phyloP scores from a whole-genome alignment of 2,888 invertebrate genomes.

The Lasioglossum vierecki region DNA sequence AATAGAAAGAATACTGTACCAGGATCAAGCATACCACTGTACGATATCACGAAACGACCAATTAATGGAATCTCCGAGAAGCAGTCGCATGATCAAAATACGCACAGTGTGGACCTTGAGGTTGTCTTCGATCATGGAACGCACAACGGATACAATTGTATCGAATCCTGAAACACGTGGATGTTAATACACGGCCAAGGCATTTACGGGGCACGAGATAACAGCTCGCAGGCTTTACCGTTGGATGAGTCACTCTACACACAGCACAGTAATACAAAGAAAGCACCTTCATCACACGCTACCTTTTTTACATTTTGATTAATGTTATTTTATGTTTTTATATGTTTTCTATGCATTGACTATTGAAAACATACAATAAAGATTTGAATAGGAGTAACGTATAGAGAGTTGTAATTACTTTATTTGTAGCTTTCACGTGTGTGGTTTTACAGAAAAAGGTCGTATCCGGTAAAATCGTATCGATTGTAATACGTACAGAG shows the following conservation, averaged over 20 bases:
- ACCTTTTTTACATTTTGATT: not conserved
- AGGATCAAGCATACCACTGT: slow-evolving; percentile 67
- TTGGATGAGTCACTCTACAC: slow-evolving; percentile 5
- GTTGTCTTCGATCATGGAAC: slow-evolving; percentile 74
- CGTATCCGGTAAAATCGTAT: slow-evolving; percentile 77
- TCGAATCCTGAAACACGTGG: slow-evolving; percentile 73
- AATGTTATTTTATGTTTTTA: not conserved
- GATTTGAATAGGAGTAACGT: slow-evolving; percentile 29
- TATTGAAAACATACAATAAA: slow-evolving; percentile 54
- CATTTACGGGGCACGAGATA: slow-evolving; percentile 55
- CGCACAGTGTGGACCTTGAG: slow-evolving; percentile 64
- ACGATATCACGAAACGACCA: slow-evolving; percentile 48
- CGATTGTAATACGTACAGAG: slow-evolving; percentile 77
- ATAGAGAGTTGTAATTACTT: slow-evolving; percentile 82
- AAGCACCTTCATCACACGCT: not conserved
- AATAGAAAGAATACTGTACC: slow-evolving; percentile 68
- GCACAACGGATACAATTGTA: slow-evolving; percentile 66
- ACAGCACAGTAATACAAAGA: not conserved
- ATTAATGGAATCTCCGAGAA: slow-evolving; percentile 73
- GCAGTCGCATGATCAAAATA: slow-evolving; percentile 69
- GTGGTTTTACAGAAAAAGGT: slow-evolving; percentile 80
- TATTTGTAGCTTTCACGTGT: slow-evolving; percentile 81
- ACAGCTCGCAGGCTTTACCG: slow-evolving; percentile 41
- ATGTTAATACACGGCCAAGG: slow-evolving; percentile 68
- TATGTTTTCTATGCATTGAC: not conserved